A percentile compares a stretch with the other conserved stretches of the same genome.
Conservation (phyloP, 2,797 vertebrate species). For the Syndactyla subalaris region DNA sequence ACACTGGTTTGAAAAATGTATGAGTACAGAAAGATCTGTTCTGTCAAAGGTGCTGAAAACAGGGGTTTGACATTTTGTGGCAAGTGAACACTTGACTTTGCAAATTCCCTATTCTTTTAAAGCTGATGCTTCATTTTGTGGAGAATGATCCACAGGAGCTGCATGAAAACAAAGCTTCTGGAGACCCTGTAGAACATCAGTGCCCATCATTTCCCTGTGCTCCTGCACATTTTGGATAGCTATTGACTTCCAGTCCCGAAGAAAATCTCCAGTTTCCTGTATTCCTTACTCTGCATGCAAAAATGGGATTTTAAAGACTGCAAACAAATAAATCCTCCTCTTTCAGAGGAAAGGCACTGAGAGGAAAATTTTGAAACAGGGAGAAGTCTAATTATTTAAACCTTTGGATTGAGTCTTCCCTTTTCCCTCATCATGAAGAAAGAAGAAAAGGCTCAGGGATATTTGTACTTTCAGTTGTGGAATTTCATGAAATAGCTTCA, state of each 20-base stretch:
- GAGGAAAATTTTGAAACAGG: not conserved
- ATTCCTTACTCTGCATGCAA: not conserved
- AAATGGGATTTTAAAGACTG: not conserved
- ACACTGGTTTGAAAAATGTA: not conserved
- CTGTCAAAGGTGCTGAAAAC: not conserved
- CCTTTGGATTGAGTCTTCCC: not conserved
- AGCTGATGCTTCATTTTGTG: not conserved
- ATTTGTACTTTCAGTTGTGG: not conserved
- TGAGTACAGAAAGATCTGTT: not conserved
- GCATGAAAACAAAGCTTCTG: not conserved
- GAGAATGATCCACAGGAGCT: not conserved
- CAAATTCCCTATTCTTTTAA: not conserved
- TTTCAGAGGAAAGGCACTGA: not conserved
- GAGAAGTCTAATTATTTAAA: not conserved
- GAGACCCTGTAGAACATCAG: not conserved
- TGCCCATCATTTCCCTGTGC: not conserved
- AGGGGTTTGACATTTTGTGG: not conserved
- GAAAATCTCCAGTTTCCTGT: not conserved
- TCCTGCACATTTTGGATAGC: not conserved
- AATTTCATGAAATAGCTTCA: not conserved
- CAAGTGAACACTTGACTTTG: not conserved
- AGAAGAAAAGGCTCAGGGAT: not conserved
- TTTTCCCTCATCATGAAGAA: not conserved
- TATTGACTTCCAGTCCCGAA: not conserved
- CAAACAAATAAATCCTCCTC: not conserved